Evolutionary conservation across 2,888 invertebrate genomes (phyloP), one percentile per base, ranked within the genome.

Genomic region (Polymixis flavicincta): DNA sequence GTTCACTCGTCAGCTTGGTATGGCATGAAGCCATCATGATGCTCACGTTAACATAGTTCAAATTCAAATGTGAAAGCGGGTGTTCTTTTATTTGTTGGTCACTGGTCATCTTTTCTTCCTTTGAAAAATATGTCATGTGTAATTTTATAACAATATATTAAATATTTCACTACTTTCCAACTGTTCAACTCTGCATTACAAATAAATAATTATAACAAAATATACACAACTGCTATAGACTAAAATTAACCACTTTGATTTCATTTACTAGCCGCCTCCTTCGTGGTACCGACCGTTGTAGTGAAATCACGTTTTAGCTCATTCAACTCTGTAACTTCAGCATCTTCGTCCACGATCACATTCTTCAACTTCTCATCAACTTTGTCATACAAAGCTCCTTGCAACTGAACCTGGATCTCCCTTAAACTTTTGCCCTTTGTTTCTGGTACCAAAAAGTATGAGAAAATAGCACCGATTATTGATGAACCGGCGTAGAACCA

Each of bases 401-500:
- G 71, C 42, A 71, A 45, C 72, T 71, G 72, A 2, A 72, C 19
- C 45, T 71, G 72, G 6, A 71, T 71, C 54, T 71, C 72, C 8
- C 28, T 55, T 32, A 71, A 72, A 55, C 54, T 71, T 45, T 72
- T 71, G 1, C 71, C 71, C 22, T 71, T 72, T 54, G 71, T 71
- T 71, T 71, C 71, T 32, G 71, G 72, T 19, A 71, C 71, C 54
- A 71, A 9, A 6, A 71, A 19, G 9, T 72, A 45, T 32, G 71
- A 54, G n/a, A 71, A 71, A 71, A 71, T 72, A 45, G 54, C 71
- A 8, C 71, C 97, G 17, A 92, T 66, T n/a, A 96, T 65, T 14
- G 96, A 93, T 4, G 95, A 91, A 0, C 87, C 59, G 0, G 95
- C 93, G 78, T 96, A 97, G 76, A 96, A 91, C 83, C 93, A 94